phyloP scores from a whole-genome alignment of 2,797 vertebrate genomes.

The Ateles fusciceps region DNA sequence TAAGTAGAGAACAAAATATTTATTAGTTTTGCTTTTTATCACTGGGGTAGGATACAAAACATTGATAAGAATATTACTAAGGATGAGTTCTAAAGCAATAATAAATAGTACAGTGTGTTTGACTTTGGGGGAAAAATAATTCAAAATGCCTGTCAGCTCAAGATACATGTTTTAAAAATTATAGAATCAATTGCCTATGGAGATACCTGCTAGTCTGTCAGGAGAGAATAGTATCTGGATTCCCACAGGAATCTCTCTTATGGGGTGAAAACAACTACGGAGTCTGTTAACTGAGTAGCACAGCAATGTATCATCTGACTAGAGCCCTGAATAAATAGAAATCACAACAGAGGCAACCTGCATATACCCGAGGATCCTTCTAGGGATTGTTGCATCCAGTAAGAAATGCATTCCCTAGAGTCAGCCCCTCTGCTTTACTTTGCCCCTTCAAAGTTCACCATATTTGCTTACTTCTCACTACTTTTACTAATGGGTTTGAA shows the following conservation, averaged over 20 bases:
- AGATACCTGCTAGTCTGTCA: neutral
- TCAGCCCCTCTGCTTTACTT: neutral
- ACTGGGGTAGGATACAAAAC: too few species aligned
- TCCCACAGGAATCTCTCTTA: neutral
- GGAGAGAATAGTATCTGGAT: neutral
- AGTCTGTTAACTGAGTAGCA: neutral
- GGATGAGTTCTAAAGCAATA: too few species aligned
- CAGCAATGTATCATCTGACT: neutral
- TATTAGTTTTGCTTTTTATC: too few species aligned
- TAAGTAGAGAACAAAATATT: too few species aligned
- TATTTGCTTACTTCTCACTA: neutral
- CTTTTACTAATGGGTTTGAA: neutral
- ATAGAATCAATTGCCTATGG: neutral
- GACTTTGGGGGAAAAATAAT: too few species aligned
- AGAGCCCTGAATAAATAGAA: neutral
- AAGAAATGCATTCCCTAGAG: neutral
- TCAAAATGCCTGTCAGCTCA: too few species aligned
- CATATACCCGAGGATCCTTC: neutral
- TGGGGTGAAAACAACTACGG: neutral
- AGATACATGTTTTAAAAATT: too few species aligned
- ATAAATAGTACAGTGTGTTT: too few species aligned
- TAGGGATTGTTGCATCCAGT: neutral
- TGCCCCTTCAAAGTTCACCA: neutral
- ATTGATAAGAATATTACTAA: too few species aligned
- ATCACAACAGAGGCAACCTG: neutral